phyloP scores from a whole-genome alignment of 2,113 vertebrate genomes.

The Nycticebus coucang region DNA sequence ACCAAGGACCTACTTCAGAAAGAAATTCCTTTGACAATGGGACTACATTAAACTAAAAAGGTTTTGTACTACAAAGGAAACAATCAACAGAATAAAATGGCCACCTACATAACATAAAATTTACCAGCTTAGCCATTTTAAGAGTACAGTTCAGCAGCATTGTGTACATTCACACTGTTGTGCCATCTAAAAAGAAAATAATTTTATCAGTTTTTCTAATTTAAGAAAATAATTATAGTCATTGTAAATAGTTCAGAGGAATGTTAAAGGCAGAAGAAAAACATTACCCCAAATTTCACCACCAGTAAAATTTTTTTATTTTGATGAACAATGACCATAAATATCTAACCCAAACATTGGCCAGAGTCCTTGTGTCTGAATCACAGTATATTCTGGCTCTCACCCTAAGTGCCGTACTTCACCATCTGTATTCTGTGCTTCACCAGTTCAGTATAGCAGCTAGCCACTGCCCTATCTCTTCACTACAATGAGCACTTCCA shows the following conservation, averaged over 20 bases:
- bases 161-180: neutral
- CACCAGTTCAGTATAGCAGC: neutral
- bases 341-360: neutral
- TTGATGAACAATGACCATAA: neutral
- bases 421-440: neutral
- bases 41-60: too few relatives aligned
- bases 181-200: neutral
- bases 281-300: neutral
- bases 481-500: neutral
- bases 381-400: neutral
- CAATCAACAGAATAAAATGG: neutral
- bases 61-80: neutral
- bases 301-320: neutral
- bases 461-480: neutral
- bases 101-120: neutral
- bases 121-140: neutral
- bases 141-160: neutral
- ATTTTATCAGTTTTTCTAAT: conserved; percentile 6
- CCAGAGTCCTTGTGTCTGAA: neutral
- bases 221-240: neutral
- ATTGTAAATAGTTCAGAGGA: neutral
- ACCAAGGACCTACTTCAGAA: too few relatives aligned
- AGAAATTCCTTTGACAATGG: too few relatives aligned
- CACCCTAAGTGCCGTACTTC: neutral
- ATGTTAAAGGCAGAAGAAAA: conserved; percentile 31